These are phyloP conservation scores for Thaumetopoea pityocampa DNA, from an alignment of 1,140 invertebrate species.

Conservation along the genomic window DNA sequence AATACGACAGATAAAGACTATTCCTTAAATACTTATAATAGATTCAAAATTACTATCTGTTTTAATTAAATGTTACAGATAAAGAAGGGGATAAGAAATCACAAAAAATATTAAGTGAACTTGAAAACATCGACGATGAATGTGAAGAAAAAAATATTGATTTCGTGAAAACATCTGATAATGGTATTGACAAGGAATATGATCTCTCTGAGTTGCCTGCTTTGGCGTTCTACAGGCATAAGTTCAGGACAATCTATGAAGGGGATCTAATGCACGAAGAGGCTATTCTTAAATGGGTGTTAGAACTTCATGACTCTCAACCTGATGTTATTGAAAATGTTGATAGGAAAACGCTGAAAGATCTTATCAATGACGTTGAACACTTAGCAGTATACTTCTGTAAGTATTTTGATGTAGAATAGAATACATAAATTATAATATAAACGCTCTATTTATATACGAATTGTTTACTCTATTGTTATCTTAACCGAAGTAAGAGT, in stretches of 20 bases:
- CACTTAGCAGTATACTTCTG: conserved; percentile 96
- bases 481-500: too few relatives aligned
- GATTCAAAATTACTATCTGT: background rate
- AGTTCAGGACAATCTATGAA: conserved; percentile 91
- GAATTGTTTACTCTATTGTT: too few relatives aligned
- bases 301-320: conserved; percentile 88
- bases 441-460: too few relatives aligned
- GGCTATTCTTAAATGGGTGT: conserved; percentile 91
- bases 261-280: conserved; percentile 95
- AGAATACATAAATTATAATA: too few relatives aligned
- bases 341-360: conserved; percentile 91
- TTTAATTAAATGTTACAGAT: conserved; percentile 74
- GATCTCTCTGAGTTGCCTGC: conserved; percentile 89
- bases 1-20: too few relatives aligned
- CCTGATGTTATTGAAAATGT: conserved; percentile 95
- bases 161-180: conserved; percentile 95
- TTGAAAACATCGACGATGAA: conserved; percentile 96
- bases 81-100: conserved; percentile 93
- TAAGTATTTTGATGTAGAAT: conserved; percentile 73
- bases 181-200: conserved; percentile 92
- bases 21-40: too few relatives aligned
- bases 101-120: conserved; percentile 90
- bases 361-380: conserved; percentile 92
- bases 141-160: conserved; percentile 94
- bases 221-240: conserved; percentile 92